phyloP scores from a whole-genome alignment of 2,888 invertebrate genomes.

The Ceramica pisi region DNA sequence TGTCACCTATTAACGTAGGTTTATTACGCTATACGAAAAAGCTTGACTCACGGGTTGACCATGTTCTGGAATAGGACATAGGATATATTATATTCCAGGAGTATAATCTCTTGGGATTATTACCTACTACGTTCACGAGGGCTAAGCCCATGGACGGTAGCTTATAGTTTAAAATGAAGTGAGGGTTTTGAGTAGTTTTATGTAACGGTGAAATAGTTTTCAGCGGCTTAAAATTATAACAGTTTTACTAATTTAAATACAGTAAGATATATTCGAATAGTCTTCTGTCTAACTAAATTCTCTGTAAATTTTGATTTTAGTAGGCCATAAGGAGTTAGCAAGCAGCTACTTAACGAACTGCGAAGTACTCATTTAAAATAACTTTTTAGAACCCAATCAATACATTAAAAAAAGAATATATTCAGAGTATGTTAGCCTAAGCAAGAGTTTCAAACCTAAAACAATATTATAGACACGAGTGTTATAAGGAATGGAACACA shows the following conservation, averaged over 20 bases:
- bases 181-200: too few species aligned
- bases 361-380: slow-evolving; percentile 18
- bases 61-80: too few species aligned
- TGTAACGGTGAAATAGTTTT: background rate
- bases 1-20: too few species aligned
- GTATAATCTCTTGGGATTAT: too few species aligned
- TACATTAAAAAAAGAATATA: slow-evolving; percentile 26
- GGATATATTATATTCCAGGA: too few species aligned
- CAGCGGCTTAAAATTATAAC: background rate
- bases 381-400: slow-evolving; percentile 35
- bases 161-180: too few species aligned
- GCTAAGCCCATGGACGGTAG: too few species aligned
- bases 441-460: slow-evolving; percentile 53
- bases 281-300: background rate
- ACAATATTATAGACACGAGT: slow-evolving; percentile 48
- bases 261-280: background rate
- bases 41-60: too few species aligned
- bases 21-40: too few species aligned
- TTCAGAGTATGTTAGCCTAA: slow-evolving; percentile 31
- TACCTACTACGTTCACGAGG: too few species aligned
- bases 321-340: background rate
- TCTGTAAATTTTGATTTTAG: slow-evolving; percentile 15
- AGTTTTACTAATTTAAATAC: slow-evolving; percentile 2
- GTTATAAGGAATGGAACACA: background rate
- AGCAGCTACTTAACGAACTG: background rate